Evolutionary conservation across 2,113 vertebrate genomes (phyloP), one percentile per base, ranked within the genome.

Genomic region (Hylia prasina): DNA sequence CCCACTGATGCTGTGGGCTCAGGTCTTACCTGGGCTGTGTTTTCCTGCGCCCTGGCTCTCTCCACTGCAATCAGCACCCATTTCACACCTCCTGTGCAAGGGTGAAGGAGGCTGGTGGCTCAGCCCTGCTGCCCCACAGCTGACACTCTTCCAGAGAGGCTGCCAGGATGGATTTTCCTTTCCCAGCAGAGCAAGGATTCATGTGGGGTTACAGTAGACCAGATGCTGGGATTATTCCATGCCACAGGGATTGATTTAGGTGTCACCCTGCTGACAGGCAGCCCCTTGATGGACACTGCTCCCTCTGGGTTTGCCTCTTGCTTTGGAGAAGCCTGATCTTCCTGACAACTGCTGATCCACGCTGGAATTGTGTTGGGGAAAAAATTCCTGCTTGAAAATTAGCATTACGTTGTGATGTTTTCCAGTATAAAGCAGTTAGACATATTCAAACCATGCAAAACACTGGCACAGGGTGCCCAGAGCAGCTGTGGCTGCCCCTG

Each of bases 41-140:
- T 51, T 42, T 82, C 24, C 7, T 19, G 39, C 40, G 21, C 9
- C 35, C 44, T 45, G 50, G 28, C n/a, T 56, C 37, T 65, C 71
- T 14, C 68, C 48, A 13, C 35, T n/a, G 50, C 42, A 27, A 50
- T 35, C 48, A 53, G 19, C 18, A 7, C 13, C 24, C 3, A 0
- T 58, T 58, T 58, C 51, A 63, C 35, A 58, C 7, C 22, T 31
- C 18, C 57, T 48, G 56, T 33, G 77, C 18, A 42, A 56, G 42
- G 65, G 13, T 1, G 2, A 40, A 56, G 48, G 64, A 63, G 24
- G 6, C 13, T 37, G 0, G 0, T 24, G 82, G 54, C 44, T 69
- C 86, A 89, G 31, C 33, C 25, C 33, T 77, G 58, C 48, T 69
- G 48, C 45, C 33, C 61, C 65, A 44, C 2, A 2, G 33, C 65